phyloP scores from a whole-genome alignment of 2,113 vertebrate species.

The Saccopteryx leptura region DNA sequence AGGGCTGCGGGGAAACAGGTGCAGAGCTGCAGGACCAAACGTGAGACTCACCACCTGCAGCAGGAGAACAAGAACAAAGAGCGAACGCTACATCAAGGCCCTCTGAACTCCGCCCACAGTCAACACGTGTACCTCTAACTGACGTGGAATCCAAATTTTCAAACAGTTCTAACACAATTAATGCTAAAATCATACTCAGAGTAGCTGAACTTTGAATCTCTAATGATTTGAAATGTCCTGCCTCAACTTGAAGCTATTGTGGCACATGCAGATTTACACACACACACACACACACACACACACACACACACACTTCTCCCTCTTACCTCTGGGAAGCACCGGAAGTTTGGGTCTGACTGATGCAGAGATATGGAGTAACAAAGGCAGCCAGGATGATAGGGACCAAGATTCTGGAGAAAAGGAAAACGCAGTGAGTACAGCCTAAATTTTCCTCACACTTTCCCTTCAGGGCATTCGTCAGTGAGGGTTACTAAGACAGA shows the following conservation, averaged over 20 bases:
- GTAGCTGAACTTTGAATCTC: not conserved
- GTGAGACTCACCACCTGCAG: too few species aligned
- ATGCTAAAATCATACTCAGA: not conserved
- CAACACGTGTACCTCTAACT: not conserved
- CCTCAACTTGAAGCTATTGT: not conserved
- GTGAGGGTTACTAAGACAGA: not conserved
- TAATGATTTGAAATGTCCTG: not conserved
- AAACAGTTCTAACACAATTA: not conserved
- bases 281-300: not conserved
- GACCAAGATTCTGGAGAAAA: conserved; percentile 57
- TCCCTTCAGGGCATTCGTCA: not conserved
- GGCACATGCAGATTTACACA: not conserved
- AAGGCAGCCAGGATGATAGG: conserved; percentile 60
- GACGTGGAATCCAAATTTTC: not conserved
- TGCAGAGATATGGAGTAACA: conserved; percentile 22
- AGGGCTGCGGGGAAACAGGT: too few species aligned
- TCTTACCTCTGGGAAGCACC: not conserved
- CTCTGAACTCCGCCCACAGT: not conserved
- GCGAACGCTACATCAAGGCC: not conserved
- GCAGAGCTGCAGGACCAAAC: too few species aligned
- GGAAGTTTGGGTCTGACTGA: not conserved
- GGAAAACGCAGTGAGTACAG: conserved; percentile 20
- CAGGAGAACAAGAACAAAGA: not conserved
- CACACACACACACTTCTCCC: not conserved
- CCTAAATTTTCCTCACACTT: not conserved